Conservation (phyloP, 1,140 invertebrate species). For the Papilio glaucus region DNA sequence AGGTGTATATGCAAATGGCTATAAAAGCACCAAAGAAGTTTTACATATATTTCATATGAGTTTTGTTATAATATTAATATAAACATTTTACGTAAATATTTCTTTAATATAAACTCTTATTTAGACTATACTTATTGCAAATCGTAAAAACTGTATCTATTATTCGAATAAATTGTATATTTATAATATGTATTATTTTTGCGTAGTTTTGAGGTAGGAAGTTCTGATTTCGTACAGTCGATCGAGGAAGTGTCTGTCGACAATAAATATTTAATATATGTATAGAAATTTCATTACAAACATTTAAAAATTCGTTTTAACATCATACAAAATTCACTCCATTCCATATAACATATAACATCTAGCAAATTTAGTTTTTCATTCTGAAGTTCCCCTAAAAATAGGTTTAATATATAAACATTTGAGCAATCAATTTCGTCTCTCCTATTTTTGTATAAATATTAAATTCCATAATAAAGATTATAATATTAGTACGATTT, state of each 20-base stretch:
- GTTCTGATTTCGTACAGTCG: constrained; percentile 62
- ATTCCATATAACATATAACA: constrained; percentile 73
- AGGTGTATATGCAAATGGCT: constrained; percentile 73
- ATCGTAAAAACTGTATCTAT: constrained; percentile 69
- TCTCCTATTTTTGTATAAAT: constrained; percentile 80
- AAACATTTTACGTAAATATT: constrained; percentile 81
- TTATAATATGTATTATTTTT: constrained; percentile 74
- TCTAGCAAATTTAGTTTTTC: constrained; percentile 79
- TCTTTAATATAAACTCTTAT: constrained; percentile 81
- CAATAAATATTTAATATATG: constrained; percentile 55
- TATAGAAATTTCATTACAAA: constrained; percentile 76
- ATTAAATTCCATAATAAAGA: constrained; percentile 76
- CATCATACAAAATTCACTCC: constrained; percentile 78
- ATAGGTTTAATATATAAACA: constrained; percentile 80
- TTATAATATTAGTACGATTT: constrained; percentile 69
- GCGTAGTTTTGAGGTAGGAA: constrained; percentile 81
- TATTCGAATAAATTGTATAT: constrained; percentile 77
- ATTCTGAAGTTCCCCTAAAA: constrained; percentile 79
- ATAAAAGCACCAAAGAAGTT: constrained; percentile 73
- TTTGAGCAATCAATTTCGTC: constrained; percentile 83
- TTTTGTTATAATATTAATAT: constrained; percentile 70
- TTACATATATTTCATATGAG: constrained; percentile 58
- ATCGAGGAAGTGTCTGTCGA: constrained; percentile 43
- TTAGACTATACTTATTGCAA: constrained; percentile 76
- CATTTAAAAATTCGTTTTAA: constrained; percentile 79